These are phyloP conservation scores for Epizoanthus illoricatus DNA, from an alignment of 92 coral and sea anemone genomes.

Conservation along the genomic window DNA sequence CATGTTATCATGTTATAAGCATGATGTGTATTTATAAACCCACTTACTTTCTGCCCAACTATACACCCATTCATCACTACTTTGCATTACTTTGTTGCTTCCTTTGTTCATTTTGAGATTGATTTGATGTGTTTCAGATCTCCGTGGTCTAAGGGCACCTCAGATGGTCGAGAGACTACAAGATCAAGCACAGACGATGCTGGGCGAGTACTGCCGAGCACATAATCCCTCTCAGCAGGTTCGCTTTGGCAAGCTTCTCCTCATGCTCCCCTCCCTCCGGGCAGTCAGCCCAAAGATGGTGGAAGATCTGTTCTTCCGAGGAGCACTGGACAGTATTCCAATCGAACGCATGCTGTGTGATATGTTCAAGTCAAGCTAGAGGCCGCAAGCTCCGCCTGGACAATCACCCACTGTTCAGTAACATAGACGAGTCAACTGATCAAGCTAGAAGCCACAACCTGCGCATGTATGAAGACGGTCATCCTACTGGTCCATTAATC, in stretches of 20 bases:
- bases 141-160: constrained; percentile 97
- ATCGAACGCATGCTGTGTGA: constrained; percentile 98
- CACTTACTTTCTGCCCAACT: too few relatives aligned
- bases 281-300: constrained; percentile 93
- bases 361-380: constrained; percentile 61
- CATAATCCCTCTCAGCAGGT: constrained; percentile 85
- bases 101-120: too few relatives aligned
- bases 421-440: too few relatives aligned
- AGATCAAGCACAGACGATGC: constrained; percentile 97
- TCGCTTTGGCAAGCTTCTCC: constrained; percentile 91
- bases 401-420: too few relatives aligned
- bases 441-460: too few relatives aligned
- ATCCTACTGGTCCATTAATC: too few relatives aligned
- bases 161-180: constrained; percentile 91
- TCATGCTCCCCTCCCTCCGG: constrained; percentile 88
- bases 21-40: too few relatives aligned
- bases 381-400: neutral
- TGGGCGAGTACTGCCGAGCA: constrained; percentile 92
- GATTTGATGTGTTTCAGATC: constrained; percentile 55
- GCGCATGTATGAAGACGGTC: too few relatives aligned
- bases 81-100: neutral
- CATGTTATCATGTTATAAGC: too few relatives aligned
- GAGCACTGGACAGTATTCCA: constrained; percentile 88
- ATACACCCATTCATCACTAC: neutral
- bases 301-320: constrained; percentile 94